Base-by-base conservation (phyloP, 2,113 vertebrate species). In the Corythoichthys haematopterus region DNA sequence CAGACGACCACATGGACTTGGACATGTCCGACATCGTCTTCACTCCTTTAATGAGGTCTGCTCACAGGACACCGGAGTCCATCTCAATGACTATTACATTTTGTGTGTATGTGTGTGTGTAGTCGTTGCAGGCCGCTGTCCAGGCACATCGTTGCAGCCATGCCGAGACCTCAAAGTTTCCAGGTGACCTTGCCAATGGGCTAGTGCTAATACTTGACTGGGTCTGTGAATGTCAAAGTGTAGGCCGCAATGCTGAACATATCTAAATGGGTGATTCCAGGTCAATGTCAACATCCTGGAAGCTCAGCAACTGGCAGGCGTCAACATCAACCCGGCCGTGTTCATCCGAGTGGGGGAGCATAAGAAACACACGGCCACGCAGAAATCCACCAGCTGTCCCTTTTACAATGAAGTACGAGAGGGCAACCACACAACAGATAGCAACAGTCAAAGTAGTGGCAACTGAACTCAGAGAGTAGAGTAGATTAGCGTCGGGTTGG, bases 281-380 rank as follows among this genome's bases (percentile, higher is more conserved):
- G 88, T 98, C 59, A 94, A 94, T 13, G 87, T 99, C 64, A 96
- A 93, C 12, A 88, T 99, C 55, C 88, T 95, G 4, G 94, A 98
- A 87, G 96, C 95, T 3, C 96, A 95, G 91, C 97, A 95, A 61
- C 84, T 98, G 68, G 90, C 94, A 1, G 96, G 96, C 7, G 94
- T 98, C 65, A 98, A 98, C 86, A 98, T 98, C 76, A 95, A 94
- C 71, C 95, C 95, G 1, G 94, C 92, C 1, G 94, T 99, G 64
- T 92, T 94, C 6, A 84, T 98, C 81, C 89, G 78, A 0, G 80
- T 95, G 2, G 95, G 94, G 66, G 89, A 92, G 38, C 93, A 97
- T 84, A 95, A 95, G 74, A 93, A 85, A 56, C 89, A 92, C 72
- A 97, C 95, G 0, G 72, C 66, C 0, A 97, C 91, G 0, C 94